Evolutionary conservation across 2,888 invertebrate species (phyloP), one percentile per base, ranked within the genome.

Genomic region (Yponomeuta cagnagella): DNA sequence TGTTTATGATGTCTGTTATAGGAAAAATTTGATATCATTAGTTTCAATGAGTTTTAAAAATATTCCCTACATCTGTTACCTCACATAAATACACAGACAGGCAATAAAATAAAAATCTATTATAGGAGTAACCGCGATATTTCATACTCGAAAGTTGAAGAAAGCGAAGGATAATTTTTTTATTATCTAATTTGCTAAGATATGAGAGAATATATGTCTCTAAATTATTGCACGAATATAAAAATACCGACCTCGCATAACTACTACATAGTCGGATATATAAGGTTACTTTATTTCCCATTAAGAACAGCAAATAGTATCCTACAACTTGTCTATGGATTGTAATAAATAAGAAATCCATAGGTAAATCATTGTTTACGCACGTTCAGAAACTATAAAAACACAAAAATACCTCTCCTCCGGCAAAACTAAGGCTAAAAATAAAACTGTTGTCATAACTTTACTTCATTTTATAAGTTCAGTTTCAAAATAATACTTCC

Each of bases 151-250:
- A 83, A 82, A 86, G 85, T 83, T 82, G 86, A 85, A 58, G 52
- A 84, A 88, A 89, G 89, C 89, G 84, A 86, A 81, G 84, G 82
- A 84, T 84, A 82, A 82, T 82, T 77, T 85, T 82, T 82, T n/a
- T 85, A n/a, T 33, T 70, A 83, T 87, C 89, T 89, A 90, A 85
- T 86, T 86, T 88, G 89, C 89, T 90, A 90, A 89, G 90, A 90
- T 90, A 90, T 89, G 89, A 89, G 83, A 82, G 83, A 82, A 80
- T 84, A 81, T 76, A 80, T 79, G 37, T 86, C 80, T 82, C 86
- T 87, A 84, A 63, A 84, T 86, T 90, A 90, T 90, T 90, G 90
- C 90, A 90, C 89, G 52, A 58, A 87, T 90, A 90, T 78, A 87
- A 89, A 90, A 90, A 88, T 87, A 88, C 83, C 83, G 81, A 86